These are phyloP conservation scores for Gallinago stenura DNA, from an alignment of 2,797 vertebrate species.

Conservation along the genomic window DNA sequence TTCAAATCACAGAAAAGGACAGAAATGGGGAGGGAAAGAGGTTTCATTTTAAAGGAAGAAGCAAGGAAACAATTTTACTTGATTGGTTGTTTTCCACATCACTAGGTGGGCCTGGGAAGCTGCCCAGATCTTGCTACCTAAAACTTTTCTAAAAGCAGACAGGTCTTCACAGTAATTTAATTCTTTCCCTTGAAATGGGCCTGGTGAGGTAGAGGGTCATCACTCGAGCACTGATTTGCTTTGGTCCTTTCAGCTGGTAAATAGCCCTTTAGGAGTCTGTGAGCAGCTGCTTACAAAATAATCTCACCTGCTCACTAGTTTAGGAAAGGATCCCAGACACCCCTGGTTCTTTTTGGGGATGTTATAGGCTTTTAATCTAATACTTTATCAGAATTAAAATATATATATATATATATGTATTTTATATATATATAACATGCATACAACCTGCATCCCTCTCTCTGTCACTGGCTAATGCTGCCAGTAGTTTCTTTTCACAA, in stretches of 20 bases:
- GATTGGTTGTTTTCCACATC: not conserved
- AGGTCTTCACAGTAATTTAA: not conserved
- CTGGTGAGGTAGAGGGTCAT: not conserved
- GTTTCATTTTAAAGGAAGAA: not conserved
- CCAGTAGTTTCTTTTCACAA: not conserved
- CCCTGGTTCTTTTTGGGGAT: not conserved
- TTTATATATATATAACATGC: not conserved
- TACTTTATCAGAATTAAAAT: not conserved
- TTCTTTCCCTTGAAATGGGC: not conserved
- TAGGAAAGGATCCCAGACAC: not conserved
- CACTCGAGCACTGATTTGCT: not conserved
- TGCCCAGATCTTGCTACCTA: not conserved
- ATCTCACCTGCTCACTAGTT: not conserved
- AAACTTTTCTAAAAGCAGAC: not conserved
- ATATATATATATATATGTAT: not conserved
- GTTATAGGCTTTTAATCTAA: not conserved
- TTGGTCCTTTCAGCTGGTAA: not conserved
- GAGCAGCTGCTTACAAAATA: not conserved
- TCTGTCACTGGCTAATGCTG: not conserved
- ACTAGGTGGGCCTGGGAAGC: not conserved
- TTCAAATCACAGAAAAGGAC: not conserved
- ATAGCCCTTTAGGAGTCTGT: not conserved
- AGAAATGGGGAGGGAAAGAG: not conserved
- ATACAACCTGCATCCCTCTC: not conserved
- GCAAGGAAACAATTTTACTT: rapidly evolving